phyloP scores from a whole-genome alignment of 2,113 vertebrate species.

The Murina feae region DNA sequence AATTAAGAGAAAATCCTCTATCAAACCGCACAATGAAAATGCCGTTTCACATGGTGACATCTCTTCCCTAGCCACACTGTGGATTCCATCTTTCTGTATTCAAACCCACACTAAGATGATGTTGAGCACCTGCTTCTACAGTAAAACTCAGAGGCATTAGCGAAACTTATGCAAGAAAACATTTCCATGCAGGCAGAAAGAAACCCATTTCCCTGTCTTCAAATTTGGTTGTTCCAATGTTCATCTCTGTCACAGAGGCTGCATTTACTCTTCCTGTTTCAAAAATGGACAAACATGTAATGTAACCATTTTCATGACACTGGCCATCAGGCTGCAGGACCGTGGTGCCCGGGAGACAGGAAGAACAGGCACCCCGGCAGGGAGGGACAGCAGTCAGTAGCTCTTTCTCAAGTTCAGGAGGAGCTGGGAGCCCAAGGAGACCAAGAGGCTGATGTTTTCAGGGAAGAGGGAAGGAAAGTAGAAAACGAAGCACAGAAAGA shows the following conservation, averaged over 20 bases:
- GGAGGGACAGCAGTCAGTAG: too few relatives aligned
- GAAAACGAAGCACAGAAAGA: background rate
- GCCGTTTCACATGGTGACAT: background rate
- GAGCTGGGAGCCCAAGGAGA: background rate
- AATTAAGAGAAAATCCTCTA: background rate
- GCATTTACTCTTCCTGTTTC: background rate
- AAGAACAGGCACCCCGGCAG: background rate
- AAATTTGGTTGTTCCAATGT: background rate
- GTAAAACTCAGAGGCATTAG: conserved; percentile 59
- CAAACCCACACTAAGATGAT: background rate
- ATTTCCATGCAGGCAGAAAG: conserved; percentile 49
- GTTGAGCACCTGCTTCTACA: background rate
- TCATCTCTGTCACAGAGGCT: background rate
- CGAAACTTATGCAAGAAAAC: conserved; percentile 58
- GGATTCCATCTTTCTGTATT: background rate
- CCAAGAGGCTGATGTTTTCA: background rate
- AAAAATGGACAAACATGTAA: background rate
- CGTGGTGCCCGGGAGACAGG: background rate
- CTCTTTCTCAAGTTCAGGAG: background rate
- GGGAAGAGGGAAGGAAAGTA: background rate
- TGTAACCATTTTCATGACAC: background rate
- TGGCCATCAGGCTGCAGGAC: background rate
- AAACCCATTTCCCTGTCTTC: background rate
- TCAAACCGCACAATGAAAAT: background rate
- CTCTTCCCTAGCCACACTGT: background rate